Evolutionary conservation across 2,113 vertebrate species (phyloP), one percentile per base, ranked within the genome.

Genomic region (Genyomyrus donnyi): DNA sequence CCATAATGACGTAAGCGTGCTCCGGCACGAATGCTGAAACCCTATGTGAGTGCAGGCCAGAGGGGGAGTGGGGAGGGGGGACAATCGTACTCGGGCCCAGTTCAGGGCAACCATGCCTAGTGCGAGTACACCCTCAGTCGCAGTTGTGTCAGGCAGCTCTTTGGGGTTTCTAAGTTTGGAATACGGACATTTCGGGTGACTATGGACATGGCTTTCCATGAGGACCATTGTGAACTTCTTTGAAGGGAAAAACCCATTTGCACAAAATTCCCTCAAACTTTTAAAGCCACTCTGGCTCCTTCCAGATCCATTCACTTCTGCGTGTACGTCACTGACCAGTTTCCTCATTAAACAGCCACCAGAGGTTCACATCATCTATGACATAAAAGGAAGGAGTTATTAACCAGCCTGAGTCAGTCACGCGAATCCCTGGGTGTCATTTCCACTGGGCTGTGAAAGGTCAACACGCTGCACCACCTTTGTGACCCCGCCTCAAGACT

Each of bases 211-310:
- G 90, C 85, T 91, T 84, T 86, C 89, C 87, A 91, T 39, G 89
- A 50, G 35, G 85, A 88, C 52, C 90, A 66, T 91, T 87, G 90
- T 90, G 92, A 46, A 85, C 90, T 92, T 92, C 91, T 91, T 88
- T 92, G 93, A 95, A 93, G 90, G 90, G 92, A 94, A 93, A 94
- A 93, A 45, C 93, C 93, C 94, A 42, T 46, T 90, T 89, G 90
- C 92, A 92, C 94, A 94, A 94, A 91, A 94, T 95, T 94, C 93
- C 92, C 92, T 90, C 31, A 83, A 92, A 89, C 92, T 93, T 93
- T 90, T 93, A 92, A 90, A 19, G 1, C 84, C 83, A 49, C 88
- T 52, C 85, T 90, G 91, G 91, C 35, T 93, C 92, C 27, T 11
- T 27, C 91, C 89, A 91, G 66, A 31, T 80, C 52, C 6, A 45